Conservation (phyloP, 2,888 invertebrate species). For the Mesorhabditis spiculigera region DNA sequence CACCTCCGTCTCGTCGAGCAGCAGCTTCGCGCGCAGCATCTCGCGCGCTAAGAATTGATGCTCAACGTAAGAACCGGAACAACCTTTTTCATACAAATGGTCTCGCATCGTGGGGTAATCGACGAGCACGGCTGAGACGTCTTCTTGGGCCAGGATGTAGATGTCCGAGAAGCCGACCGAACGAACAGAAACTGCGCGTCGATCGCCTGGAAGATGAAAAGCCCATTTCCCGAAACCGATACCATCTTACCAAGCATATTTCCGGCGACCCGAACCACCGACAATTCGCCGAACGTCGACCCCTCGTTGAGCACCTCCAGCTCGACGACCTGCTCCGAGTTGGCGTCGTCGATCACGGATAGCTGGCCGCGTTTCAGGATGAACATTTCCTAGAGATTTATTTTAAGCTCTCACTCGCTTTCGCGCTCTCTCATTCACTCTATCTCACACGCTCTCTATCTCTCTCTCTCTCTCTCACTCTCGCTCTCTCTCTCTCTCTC, state of each 20-base stretch:
- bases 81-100: conserved; percentile 35
- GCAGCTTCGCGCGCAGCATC: conserved; percentile 19
- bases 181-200: conserved; percentile 15
- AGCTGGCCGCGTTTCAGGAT: conserved; percentile 44
- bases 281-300: conserved; percentile 47
- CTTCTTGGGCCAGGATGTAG: conserved; percentile 49
- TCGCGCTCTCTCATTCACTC: too few species aligned
- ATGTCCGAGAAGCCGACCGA: conserved; percentile 53
- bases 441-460: too few species aligned
- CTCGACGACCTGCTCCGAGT: conserved; percentile 12
- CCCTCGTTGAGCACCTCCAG: conserved; percentile 33
- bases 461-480: too few species aligned
- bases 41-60: conserved; percentile 18
- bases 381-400: conserved; percentile 43
- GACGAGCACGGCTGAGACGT: conserved; percentile 29
- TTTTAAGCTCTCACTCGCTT: too few species aligned
- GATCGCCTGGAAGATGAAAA: conserved; percentile 8
- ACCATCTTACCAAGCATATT: conserved; percentile 26
- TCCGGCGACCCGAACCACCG: conserved; percentile 33
- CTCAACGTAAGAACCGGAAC: not conserved
- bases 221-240: conserved; percentile 17
- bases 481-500: too few species aligned
- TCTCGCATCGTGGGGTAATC: conserved; percentile 35
- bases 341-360: conserved; percentile 31
- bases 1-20: conserved; percentile 17